Evolutionary conservation across 2,888 invertebrate species (phyloP).

Genomic region (Lasiommata megera): DNA sequence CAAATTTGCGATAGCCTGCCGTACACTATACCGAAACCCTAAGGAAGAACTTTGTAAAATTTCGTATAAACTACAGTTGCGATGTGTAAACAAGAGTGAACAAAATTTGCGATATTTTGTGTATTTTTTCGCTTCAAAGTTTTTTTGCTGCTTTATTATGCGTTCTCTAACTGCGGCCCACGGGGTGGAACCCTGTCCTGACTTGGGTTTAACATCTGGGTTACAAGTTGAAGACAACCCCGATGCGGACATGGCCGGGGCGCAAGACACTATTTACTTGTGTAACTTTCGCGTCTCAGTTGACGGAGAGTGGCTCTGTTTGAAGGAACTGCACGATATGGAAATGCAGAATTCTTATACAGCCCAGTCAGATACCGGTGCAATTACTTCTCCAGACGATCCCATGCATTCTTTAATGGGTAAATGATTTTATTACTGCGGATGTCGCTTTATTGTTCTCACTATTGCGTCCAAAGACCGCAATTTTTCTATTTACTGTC

Average conservation of each 20-base stretch:
- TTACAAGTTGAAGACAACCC: slow-evolving; percentile 58
- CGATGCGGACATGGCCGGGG: slow-evolving; percentile 88
- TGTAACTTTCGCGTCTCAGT: slow-evolving; percentile 98
- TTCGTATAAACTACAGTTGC: slow-evolving; percentile 40
- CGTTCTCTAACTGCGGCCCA: slow-evolving; percentile 70
- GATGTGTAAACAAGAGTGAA: slow-evolving; percentile 56
- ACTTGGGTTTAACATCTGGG: slow-evolving; percentile 60
- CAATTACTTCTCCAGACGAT: slow-evolving; percentile 83
- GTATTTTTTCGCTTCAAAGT: slow-evolving; percentile 69
- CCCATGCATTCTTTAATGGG: slow-evolving; percentile 81
- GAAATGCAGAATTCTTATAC: slow-evolving; percentile 89
- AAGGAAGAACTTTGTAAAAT: not conserved
- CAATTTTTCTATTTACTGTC: not conserved
- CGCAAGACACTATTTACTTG: slow-evolving; percentile 97
- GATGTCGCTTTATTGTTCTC: slow-evolving; percentile 1
- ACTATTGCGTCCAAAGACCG: not conserved
- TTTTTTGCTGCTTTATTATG: slow-evolving; percentile 77
- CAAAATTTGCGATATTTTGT: slow-evolving; percentile 59
- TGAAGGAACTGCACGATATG: slow-evolving; percentile 96
- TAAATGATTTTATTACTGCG: slow-evolving; percentile 41
- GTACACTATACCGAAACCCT: slow-evolving; percentile 16
- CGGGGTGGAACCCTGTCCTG: slow-evolving; percentile 74
- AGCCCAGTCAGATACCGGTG: slow-evolving; percentile 83
- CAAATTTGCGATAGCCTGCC: slow-evolving; percentile 10
- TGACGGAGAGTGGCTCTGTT: slow-evolving; percentile 97